Conservation (phyloP, 2,888 invertebrate genomes). For the Emmelina monodactyla region DNA sequence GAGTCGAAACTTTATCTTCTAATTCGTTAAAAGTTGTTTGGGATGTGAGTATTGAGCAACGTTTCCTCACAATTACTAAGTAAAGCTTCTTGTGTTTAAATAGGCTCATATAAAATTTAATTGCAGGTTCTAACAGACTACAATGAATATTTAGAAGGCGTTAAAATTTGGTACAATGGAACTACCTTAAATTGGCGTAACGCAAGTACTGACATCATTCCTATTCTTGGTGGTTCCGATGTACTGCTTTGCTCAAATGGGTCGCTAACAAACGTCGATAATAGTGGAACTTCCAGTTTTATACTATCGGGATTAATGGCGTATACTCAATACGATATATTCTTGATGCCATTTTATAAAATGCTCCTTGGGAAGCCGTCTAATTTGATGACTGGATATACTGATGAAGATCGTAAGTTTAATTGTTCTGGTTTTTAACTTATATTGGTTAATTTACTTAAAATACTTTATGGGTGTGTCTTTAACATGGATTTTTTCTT, state of each 20-base stretch:
- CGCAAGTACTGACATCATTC: constrained; percentile 36
- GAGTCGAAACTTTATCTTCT: constrained; percentile 73
- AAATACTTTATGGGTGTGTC: no score
- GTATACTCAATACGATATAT: constrained; percentile 90
- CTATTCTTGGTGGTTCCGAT: constrained; percentile 31
- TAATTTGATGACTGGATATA: constrained; percentile 85
- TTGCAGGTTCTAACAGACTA: constrained; percentile 59
- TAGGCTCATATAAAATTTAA: neutral
- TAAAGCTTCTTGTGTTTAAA: neutral
- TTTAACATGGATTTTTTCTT: neutral
- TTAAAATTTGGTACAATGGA: constrained; percentile 70
- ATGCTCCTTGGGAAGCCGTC: constrained; percentile 91
- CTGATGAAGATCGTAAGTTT: constrained; percentile 79
- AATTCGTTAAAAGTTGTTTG: constrained; percentile 82
- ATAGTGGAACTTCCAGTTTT: constrained; percentile 75
- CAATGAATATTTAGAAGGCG: constrained; percentile 70
- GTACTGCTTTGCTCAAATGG: constrained; percentile 59
- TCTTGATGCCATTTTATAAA: constrained; percentile 88
- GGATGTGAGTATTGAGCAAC: constrained; percentile 70
- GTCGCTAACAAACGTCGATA: constrained; percentile 73
- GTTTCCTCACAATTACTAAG: neutral
- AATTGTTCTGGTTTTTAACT: neutral
- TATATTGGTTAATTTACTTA: neutral
- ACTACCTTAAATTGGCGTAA: constrained; percentile 56
- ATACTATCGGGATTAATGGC: constrained; percentile 80